These are phyloP conservation scores for Sitobion miscanthi DNA, from an alignment of 1,140 invertebrate genomes.

Conservation along the genomic window DNA sequence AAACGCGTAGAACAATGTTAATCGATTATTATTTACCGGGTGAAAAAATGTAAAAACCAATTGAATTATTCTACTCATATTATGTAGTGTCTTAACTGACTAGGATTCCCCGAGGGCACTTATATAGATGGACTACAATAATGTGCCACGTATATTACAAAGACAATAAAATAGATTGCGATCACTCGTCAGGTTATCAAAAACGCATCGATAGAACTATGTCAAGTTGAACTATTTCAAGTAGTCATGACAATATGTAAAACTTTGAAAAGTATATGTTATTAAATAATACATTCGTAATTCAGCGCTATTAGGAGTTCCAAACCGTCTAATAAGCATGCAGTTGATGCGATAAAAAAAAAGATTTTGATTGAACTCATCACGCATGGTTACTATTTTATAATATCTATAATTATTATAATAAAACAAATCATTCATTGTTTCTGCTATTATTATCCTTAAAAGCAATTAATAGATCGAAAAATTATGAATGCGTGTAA, in stretches of 20 bases:
- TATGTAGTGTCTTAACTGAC: neutral
- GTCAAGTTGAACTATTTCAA: neutral
- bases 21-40: neutral
- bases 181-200: neutral
- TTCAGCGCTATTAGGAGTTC: neutral
- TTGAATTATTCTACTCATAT: neutral
- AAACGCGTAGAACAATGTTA: neutral
- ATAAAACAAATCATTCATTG: neutral
- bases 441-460: neutral
- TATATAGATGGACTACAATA: neutral
- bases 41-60: neutral
- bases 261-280: neutral
- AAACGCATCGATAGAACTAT: neutral
- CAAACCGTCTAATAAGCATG: too few relatives aligned
- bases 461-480: neutral
- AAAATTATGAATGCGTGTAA: neutral
- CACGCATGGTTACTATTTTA: neutral
- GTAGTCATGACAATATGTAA: neutral
- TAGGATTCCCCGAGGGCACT: neutral
- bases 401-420: neutral
- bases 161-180: neutral
- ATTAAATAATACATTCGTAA: neutral
- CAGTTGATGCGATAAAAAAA: too few relatives aligned
- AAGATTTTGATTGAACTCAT: neutral
- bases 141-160: neutral